A percentile compares a stretch with the other conserved stretches of the same genome.
phyloP scores from a whole-genome alignment of 2,797 vertebrate species.

The Podargus strigoides region DNA sequence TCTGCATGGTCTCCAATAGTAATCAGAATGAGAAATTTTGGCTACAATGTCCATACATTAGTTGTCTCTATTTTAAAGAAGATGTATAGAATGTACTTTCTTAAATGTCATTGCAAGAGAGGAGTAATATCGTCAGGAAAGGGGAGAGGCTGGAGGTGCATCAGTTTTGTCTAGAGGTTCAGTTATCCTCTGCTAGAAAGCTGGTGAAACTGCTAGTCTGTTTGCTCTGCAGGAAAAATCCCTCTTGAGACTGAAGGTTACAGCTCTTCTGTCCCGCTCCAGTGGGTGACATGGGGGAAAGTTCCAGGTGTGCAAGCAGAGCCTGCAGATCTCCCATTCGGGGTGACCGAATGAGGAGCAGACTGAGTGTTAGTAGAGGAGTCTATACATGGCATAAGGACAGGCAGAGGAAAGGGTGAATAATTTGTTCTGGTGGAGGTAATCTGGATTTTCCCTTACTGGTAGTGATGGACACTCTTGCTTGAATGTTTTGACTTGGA shows the following conservation, averaged over 20 bases:
- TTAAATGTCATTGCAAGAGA: background rate
- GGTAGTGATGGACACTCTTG: background rate
- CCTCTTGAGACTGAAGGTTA: background rate
- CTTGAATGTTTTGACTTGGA: background rate
- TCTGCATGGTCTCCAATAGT: background rate
- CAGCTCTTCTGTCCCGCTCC: background rate
- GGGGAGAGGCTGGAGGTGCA: background rate
- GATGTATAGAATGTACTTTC: background rate
- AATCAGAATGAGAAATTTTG: background rate
- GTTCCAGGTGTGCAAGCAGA: background rate
- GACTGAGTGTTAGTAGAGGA: background rate
- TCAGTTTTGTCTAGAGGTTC: background rate
- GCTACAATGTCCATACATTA: background rate
- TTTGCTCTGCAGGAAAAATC: background rate
- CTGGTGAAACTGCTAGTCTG: background rate
- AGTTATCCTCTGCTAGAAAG: background rate
- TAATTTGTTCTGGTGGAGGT: background rate
- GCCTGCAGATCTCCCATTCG: background rate
- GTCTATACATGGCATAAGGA: accelerated
- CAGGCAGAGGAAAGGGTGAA: background rate
- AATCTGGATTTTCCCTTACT: background rate
- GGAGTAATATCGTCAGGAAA: background rate
- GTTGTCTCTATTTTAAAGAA: background rate
- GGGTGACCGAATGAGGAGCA: background rate
- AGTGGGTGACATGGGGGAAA: background rate